Conservation (phyloP, 2,888 invertebrate genomes). For the Chouioia cunea region DNA sequence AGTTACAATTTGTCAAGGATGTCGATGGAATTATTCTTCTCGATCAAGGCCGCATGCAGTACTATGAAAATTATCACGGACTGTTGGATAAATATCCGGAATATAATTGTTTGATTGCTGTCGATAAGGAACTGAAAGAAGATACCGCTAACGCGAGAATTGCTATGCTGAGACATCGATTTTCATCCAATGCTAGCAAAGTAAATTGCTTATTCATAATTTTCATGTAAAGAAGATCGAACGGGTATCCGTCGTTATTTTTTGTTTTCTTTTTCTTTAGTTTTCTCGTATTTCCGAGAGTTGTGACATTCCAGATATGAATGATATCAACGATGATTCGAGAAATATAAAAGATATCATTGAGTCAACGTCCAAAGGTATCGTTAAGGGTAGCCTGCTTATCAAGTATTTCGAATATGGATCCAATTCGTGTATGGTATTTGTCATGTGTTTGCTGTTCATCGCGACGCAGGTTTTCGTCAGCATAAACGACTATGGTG, state of each 20-base stretch:
- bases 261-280: not conserved
- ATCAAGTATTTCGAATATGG: slow-evolving; percentile 71
- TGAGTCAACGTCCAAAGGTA: slow-evolving; percentile 68
- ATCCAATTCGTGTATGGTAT: slow-evolving; percentile 68
- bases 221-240: slow-evolving; percentile 13
- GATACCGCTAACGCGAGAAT: slow-evolving; percentile 1
- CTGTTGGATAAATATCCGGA: slow-evolving; percentile 57
- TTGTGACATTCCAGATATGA: slow-evolving; percentile 53
- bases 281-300: slow-evolving; percentile 59
- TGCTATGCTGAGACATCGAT: not conserved
- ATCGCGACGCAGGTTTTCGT: slow-evolving; percentile 75
- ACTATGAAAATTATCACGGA: slow-evolving; percentile 58
- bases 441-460: slow-evolving; percentile 69
- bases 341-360: slow-evolving; percentile 54
- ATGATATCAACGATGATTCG: slow-evolving; percentile 50
- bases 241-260: not conserved
- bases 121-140: slow-evolving; percentile 52
- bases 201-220: slow-evolving; percentile 3
- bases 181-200: slow-evolving; percentile 23
- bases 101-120: slow-evolving; percentile 57
- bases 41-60: slow-evolving; percentile 59
- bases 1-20: slow-evolving; percentile 77
- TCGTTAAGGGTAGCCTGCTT: slow-evolving; percentile 67
- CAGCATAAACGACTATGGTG: slow-evolving; percentile 78
- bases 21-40: slow-evolving; percentile 56